Evolutionary conservation across 2,888 invertebrate genomes (phyloP).

Genomic region (Ischnus inquisitorius): DNA sequence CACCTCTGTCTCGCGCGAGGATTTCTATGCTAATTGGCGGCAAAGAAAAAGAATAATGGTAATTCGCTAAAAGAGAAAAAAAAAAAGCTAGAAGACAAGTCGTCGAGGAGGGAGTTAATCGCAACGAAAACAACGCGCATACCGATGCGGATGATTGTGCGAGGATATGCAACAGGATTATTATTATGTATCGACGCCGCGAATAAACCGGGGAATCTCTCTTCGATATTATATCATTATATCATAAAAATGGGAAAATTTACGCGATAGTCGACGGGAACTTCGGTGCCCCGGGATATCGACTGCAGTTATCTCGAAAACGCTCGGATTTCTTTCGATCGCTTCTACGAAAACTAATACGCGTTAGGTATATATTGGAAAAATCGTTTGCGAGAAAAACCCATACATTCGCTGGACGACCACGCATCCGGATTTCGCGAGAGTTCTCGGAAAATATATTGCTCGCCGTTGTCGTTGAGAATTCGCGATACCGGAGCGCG

Average conservation of each 20-base stretch:
- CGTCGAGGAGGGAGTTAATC: slow-evolving; percentile 24
- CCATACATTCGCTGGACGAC: neutral
- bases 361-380: neutral
- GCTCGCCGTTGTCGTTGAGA: slow-evolving; percentile 4
- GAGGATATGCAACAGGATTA: neutral
- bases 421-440: slow-evolving; percentile 3
- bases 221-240: neutral
- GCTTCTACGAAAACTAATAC: neutral
- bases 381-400: neutral
- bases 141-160: neutral
- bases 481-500: neutral
- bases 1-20: slow-evolving; percentile 1
- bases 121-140: slow-evolving; percentile 14
- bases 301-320: too few relatives aligned
- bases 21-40: slow-evolving; percentile 39
- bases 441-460: neutral
- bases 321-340: too few relatives aligned
- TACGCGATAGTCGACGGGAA: neutral
- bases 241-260: neutral
- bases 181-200: neutral
- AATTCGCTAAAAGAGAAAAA: too few relatives aligned
- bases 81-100: neutral
- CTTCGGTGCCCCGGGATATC: too few relatives aligned
- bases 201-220: neutral
- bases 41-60: neutral